phyloP scores from a whole-genome alignment of 2,113 vertebrate species.

The Anas platyrhynchos region DNA sequence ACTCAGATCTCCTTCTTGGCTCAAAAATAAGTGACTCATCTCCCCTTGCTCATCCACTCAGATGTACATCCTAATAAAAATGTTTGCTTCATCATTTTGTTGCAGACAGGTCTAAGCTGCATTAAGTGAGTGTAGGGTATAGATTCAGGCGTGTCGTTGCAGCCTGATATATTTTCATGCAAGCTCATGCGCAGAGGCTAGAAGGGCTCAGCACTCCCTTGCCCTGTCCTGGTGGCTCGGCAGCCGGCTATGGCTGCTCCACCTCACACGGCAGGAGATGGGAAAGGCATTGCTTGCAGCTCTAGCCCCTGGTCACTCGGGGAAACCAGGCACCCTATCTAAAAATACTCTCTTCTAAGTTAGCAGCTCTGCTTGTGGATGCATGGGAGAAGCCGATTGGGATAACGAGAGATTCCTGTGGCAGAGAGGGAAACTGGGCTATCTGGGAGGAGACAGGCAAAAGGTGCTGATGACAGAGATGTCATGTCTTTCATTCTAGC shows the following conservation, averaged over 20 bases:
- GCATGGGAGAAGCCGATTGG: neutral
- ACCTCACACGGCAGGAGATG: neutral
- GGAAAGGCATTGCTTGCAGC: neutral
- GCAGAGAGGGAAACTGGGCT: neutral
- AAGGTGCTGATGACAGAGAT: neutral
- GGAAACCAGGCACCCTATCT: conserved; percentile 9
- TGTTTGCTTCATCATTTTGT: neutral
- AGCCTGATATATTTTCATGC: neutral
- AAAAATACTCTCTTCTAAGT: neutral
- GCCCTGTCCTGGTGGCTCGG: neutral
- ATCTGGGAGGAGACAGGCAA: neutral
- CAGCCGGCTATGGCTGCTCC: neutral
- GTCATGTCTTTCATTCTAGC: neutral
- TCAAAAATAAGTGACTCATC: neutral
- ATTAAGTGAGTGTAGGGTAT: neutral
- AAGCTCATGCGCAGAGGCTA: neutral
- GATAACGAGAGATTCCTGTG: neutral
- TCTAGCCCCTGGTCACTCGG: neutral
- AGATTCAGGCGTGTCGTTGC: neutral
- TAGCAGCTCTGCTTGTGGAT: neutral
- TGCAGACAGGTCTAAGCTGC: neutral
- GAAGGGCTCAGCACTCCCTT: fast-evolving
- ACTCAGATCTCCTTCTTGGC: neutral
- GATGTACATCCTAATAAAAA: neutral
- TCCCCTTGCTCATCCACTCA: neutral